Percentiles rank a stretch among this genome's conserved stretches.
Evolutionary conservation across 2,113 vertebrate species (phyloP).

Genomic region (Alethe castanea): DNA sequence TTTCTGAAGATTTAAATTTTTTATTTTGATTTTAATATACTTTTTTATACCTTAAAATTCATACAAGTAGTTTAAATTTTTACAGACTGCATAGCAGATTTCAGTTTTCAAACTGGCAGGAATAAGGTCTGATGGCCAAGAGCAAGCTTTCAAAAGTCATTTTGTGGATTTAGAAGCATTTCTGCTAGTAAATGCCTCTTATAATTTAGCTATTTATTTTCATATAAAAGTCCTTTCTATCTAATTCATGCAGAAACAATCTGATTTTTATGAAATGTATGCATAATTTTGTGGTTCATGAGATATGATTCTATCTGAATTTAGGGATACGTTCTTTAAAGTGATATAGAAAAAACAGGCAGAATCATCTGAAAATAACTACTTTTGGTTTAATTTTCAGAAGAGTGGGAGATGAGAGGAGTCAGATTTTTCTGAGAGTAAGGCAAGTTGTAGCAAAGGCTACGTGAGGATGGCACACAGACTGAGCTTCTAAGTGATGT

Average conservation of each 20-base stretch:
- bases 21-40: background rate
- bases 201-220: background rate
- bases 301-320: background rate
- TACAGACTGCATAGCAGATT: background rate
- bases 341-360: background rate
- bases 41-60: background rate
- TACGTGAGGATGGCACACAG: background rate
- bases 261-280: background rate
- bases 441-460: background rate
- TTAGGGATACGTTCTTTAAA: background rate
- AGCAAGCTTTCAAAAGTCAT: background rate
- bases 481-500: background rate
- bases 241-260: background rate
- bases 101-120: background rate
- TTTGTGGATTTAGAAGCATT: background rate
- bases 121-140: background rate
- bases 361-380: background rate
- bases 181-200: background rate
- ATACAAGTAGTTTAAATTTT: background rate
- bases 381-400: background rate
- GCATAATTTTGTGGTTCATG: background rate
- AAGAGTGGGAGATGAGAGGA: background rate
- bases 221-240: background rate
- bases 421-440: background rate
- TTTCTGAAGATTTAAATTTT: background rate